A percentile compares a stretch with the other conserved stretches of the same genome.
Conservation (phyloP, 2,113 vertebrate species). For the Bothrops jararaca region DNA sequence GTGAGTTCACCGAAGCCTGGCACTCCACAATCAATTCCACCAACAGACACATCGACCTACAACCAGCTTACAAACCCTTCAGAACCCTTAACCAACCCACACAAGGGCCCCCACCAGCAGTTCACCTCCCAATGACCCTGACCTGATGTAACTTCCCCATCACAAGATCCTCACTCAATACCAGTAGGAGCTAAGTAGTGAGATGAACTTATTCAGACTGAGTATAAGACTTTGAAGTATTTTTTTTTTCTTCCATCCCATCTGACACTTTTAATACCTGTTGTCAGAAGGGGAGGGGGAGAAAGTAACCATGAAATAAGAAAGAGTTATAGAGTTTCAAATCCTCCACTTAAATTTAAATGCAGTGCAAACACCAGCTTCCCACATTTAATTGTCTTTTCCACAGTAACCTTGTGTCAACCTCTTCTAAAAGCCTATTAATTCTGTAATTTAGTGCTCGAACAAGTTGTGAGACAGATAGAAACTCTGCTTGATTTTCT, state of each 20-base stretch:
- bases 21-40: no score
- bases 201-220: background rate
- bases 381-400: conserved; percentile 74
- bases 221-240: background rate
- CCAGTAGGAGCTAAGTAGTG: no score
- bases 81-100: no score
- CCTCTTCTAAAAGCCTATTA: conserved; percentile 76
- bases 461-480: conserved; percentile 51
- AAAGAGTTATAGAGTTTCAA: conserved; percentile 70
- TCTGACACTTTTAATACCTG: conserved; percentile 38
- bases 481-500: conserved; percentile 37
- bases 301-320: conserved; percentile 52
- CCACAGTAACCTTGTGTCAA: conserved; percentile 68
- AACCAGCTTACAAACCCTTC: no score
- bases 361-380: conserved; percentile 68
- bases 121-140: no score
- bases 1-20: no score
- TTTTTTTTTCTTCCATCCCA: background rate
- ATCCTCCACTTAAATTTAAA: conserved; percentile 72
- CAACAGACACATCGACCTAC: no score
- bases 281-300: conserved; percentile 37
- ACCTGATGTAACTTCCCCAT: no score
- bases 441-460: conserved; percentile 72
- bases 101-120: no score
- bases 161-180: no score